These are phyloP conservation scores for Hylomyscus alleni DNA, from an alignment of 2,797 vertebrate species.

Conservation along the genomic window DNA sequence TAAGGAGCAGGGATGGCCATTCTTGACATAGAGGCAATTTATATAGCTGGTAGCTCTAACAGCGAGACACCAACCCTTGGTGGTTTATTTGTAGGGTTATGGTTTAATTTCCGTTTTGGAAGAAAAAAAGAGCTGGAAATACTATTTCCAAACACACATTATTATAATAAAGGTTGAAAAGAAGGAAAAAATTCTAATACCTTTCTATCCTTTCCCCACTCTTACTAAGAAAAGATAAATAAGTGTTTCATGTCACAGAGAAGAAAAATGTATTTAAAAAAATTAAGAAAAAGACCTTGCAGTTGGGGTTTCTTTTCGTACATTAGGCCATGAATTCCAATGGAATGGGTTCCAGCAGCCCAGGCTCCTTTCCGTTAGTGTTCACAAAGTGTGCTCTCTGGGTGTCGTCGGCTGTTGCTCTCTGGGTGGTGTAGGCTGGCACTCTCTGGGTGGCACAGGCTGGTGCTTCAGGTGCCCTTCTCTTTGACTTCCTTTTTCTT, in stretches of 20 bases:
- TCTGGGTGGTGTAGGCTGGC: too few relatives aligned
- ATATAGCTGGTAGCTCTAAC: neutral
- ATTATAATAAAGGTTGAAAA: conserved; percentile 42
- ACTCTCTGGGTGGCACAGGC: too few relatives aligned
- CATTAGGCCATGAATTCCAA: conserved; percentile 75
- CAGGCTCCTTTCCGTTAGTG: conserved; percentile 96
- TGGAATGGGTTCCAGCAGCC: conserved; percentile 98
- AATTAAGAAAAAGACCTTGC: conserved; percentile 38
- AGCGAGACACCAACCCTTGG: conserved; percentile 35
- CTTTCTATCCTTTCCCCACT: neutral
- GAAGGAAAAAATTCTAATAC: conserved; percentile 35
- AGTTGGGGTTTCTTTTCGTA: conserved; percentile 77
- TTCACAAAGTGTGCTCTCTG: conserved; percentile 95
- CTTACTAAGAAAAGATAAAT: conserved; percentile 13
- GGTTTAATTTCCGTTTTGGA: conserved; percentile 68
- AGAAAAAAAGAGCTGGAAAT: conserved; percentile 10
- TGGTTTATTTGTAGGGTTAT: conserved; percentile 41
- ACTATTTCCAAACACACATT: neutral
- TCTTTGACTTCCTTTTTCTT: conserved; percentile 96
- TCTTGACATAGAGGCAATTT: conserved; percentile 55
- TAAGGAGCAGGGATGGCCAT: conserved; percentile 53
- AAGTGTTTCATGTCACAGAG: conserved; percentile 27
- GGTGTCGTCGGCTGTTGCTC: too few relatives aligned
- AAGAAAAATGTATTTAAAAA: neutral
- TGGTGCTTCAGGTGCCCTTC: conserved; percentile 92